Evolutionary conservation across 2,797 vertebrate genomes (phyloP).

Genomic region (Lepilemur ruficaudatus): DNA sequence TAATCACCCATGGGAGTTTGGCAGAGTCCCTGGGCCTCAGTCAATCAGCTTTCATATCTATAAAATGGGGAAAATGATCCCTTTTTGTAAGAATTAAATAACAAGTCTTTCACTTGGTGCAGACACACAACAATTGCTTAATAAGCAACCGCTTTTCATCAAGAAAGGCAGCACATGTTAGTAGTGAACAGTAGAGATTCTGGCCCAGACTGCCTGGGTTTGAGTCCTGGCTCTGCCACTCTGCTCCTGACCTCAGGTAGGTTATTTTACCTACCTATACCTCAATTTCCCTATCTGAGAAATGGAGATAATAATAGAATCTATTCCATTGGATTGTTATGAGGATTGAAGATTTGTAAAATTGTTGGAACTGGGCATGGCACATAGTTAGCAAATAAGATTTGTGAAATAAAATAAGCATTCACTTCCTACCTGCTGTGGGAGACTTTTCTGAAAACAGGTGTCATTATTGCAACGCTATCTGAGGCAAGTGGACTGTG

Average conservation of each 20-base stretch:
- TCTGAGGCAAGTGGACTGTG: background rate
- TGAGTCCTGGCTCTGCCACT: background rate
- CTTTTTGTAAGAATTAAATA: background rate
- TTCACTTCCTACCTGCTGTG: background rate
- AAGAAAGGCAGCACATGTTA: background rate
- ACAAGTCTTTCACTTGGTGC: background rate
- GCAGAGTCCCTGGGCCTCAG: background rate
- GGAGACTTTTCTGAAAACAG: background rate
- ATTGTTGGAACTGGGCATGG: background rate
- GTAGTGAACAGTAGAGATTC: background rate
- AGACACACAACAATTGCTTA: background rate
- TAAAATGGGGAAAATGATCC: background rate
- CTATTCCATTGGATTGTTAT: background rate
- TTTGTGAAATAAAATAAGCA: background rate
- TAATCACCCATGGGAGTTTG: background rate
- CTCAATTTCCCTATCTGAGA: background rate
- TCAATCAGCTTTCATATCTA: background rate
- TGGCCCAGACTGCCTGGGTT: background rate
- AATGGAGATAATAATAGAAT: background rate
- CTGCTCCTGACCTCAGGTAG: background rate
- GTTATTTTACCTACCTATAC: background rate
- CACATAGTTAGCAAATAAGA: background rate
- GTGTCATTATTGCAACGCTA: background rate
- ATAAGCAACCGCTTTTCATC: background rate
- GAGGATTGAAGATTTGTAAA: background rate